Evolutionary conservation across 2,888 invertebrate genomes (phyloP).

Genomic region (Parnassius apollo): DNA sequence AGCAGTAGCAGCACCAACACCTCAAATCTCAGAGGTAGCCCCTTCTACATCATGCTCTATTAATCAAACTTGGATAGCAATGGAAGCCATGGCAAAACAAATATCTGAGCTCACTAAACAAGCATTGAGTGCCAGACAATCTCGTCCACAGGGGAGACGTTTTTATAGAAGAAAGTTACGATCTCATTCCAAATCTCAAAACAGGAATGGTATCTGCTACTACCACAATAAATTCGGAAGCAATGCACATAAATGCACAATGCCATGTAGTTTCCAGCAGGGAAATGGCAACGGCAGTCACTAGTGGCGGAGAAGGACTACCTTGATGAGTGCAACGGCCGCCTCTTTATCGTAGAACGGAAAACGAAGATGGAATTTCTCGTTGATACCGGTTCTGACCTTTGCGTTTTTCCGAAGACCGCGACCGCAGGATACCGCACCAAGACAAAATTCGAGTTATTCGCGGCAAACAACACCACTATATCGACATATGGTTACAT

Average conservation of each 20-base stretch:
- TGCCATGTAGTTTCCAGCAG: not conserved
- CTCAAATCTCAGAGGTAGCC: not conserved
- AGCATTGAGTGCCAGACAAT: not conserved
- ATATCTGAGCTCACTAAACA: constrained; percentile 2
- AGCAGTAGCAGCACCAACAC: not conserved
- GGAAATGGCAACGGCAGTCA: not conserved
- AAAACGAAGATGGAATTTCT: no score
- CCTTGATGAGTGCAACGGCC: no score
- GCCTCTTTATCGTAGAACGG: no score
- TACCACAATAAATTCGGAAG: no score
- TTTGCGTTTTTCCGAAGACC: not conserved
- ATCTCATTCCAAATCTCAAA: no score
- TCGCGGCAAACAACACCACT: not conserved
- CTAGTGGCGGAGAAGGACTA: no score
- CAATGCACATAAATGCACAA: no score
- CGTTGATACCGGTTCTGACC: no score
- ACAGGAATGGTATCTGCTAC: no score
- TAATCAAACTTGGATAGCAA: not conserved
- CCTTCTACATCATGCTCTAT: not conserved
- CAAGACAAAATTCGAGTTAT: not conserved
- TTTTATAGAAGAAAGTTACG: not conserved
- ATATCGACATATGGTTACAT: not conserved
- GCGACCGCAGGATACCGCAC: not conserved
- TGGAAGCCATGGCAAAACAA: constrained; percentile 1
- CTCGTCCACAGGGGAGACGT: no score